These are phyloP conservation scores for Argya squamiceps DNA, from an alignment of 2,797 vertebrate species.

Conservation along the genomic window DNA sequence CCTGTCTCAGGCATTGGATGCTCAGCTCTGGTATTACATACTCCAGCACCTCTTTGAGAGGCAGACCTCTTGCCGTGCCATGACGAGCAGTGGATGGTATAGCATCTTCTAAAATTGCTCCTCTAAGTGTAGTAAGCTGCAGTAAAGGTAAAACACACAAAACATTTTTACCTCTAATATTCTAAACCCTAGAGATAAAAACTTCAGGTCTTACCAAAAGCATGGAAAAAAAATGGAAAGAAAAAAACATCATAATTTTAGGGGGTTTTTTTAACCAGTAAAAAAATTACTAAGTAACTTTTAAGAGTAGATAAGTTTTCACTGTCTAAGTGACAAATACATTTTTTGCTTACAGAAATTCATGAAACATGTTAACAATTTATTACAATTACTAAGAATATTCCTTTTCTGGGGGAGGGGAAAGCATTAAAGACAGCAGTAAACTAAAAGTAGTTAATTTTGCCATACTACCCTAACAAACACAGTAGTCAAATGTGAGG, in stretches of 20 bases:
- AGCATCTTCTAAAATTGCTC: conserved; percentile 95
- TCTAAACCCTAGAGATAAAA: background rate
- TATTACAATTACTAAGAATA: background rate
- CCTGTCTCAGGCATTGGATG: conserved; percentile 90
- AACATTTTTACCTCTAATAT: background rate
- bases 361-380: background rate
- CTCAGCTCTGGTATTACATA: conserved; percentile 94
- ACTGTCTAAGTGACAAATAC: background rate
- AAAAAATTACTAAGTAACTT: background rate
- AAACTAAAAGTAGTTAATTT: background rate
- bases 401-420: rapidly evolving
- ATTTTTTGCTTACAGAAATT: background rate
- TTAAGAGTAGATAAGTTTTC: background rate
- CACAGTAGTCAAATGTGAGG: background rate
- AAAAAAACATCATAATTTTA: background rate
- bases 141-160: background rate
- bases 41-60: conserved; percentile 94
- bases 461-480: background rate
- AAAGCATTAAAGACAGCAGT: background rate
- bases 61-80: conserved; percentile 91
- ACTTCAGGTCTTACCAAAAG: background rate
- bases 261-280: background rate
- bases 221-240: background rate
- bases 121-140: conserved; percentile 92
- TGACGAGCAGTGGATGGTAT: conserved; percentile 94